Evolutionary conservation across 2,797 vertebrate genomes (phyloP), one percentile per base, ranked within the genome.

Genomic region (Ispidina picta): DNA sequence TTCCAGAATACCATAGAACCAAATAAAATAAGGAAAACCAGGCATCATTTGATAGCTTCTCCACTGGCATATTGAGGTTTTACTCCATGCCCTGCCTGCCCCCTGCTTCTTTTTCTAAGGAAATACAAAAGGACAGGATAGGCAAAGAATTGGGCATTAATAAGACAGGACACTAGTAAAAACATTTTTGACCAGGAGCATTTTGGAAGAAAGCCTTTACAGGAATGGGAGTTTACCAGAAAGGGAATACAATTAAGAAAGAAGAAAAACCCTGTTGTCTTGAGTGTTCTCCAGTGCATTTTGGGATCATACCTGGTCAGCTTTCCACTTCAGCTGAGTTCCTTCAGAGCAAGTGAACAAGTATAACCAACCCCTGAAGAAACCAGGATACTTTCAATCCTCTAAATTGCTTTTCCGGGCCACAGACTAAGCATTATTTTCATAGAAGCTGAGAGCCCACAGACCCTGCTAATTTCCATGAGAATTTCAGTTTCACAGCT

Each of bases 231-330:
- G 14, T 37, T 89, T 83, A 88, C 28, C 56, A 72, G 56, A 78
- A 91, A 37, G 19, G n/a, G 55, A 90, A 90, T 20, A 15, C 15
- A 92, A 89, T 71, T 74, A 96, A 63, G 39, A n/a, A 88, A 46
- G 26, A 78, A 77, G n/a, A 73, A 86, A 83, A 72, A 15, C 5
- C 5, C 37, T 37, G 6, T n/a, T 69, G 51, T 65, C 68, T 56
- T 56, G 7, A 88, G 48, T 29, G 31, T 19, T 92, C 29, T 80
- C 74, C n/a, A 60, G 43, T 13, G 29, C 33, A 83, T 84, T 75
- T 65, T 63, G 41, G 33, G 55, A 92, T 54, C 39, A 78, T 21
- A 65, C 35, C 35, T 63, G 56, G 87, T 73, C 80, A 52, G 25
- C 52, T 75, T 85, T 81, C 52, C 58, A 56, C 21, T 93, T 73